Base-by-base conservation (phyloP, 1,140 invertebrate genomes). In the Achroia grisella region DNA sequence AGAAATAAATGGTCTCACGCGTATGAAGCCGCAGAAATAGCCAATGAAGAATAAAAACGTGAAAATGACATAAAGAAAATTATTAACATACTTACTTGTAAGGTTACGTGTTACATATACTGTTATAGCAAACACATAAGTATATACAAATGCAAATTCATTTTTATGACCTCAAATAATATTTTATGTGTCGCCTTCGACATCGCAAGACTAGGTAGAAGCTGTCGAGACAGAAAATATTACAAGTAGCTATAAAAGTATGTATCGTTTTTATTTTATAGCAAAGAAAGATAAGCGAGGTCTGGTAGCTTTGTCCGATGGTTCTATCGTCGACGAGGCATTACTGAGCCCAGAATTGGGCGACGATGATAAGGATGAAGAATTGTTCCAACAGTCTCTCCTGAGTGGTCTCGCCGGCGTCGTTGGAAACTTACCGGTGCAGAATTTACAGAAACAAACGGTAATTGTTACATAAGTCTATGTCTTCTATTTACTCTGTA, bases 321-420 rank as follows among this genome's bases (percentile, higher is more conserved):
- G 91, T 0, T 89, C 90, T 1, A 71, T 93, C 17, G 74, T 92
- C 0, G 91, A 93, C 47, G 91, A 93, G 52, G 86, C 86, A 4
- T 73, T 88, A 10, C 53, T 89, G 0, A 78, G 78, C 8, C 53
- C 83, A 1, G 62, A 13, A 57, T 72, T 56, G 8, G 44, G 56
- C 4, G 51, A 62, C 2, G 56, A 68, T 12, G 56, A 73, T 34
- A 61, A 65, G 10, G 78, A 85, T 10, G 71, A 81, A 35, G 63
- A 54, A 10, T 29, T 74, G 34, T 84, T 87, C 48, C 81, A 88
- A 54, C 75, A 87, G 46, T 88, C 86, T 17, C 53, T 90, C 6
- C 57, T 90, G 5, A 76, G 77, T n/a, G 92, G 92, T 5, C 72
- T 93, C 10, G 89, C 91, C 3, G 90, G 89, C 39, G 91, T 92